Evolutionary conservation across 2,113 vertebrate species (phyloP), one percentile per base, ranked within the genome.

Genomic region (Sinocyclocheilus anshuiensis): DNA sequence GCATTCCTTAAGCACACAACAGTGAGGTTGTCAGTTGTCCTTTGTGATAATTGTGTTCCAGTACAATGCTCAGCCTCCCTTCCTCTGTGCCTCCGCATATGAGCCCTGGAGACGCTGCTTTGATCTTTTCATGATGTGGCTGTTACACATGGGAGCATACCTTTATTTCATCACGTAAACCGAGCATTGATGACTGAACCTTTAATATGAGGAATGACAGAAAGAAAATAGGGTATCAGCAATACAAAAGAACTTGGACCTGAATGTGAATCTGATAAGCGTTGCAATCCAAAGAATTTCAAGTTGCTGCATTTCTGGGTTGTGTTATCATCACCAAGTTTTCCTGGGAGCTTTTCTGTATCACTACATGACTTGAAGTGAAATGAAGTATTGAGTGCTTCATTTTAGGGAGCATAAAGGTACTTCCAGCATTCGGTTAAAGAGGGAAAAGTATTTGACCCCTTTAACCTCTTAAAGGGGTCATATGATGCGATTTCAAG

Each of bases 1-100:
- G 69, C 24, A 0, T 81, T 86, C 39, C 69, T 78, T 26, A 50
- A 63, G 53, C 20, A 15, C 29, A 13, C 5, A 24, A 13, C 67
- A 78, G 61, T 79, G 15, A 75, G 42, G 26, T n/a, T 77, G 83
- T 71, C 74, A 79, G 57, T 75, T 79, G 85, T 85, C 53, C 55
- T 39, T 79, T 77, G 36, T 87, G 74, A 36, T 80, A 83, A 88
- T 53, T 85, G 53, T 39, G 39, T 61, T 79, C 26, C 76, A 78
- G 83, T 65, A 22, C 20, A 84, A 42, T 48, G 50, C 65, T 50
- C 80, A 39, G 39, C 39, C 39, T 39, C 39, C 39, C 5, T 8
- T 42, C 39, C 1, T 45, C 45, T 45, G 71, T n/a, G 33, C 45
- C 71, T 61, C 83, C 22, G 3, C 57, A 48, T 33, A 20, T 76